Evolutionary conservation across 1,140 invertebrate genomes (phyloP), one percentile per base, ranked within the genome.

Genomic region (Oryzaephilus surinamensis): DNA sequence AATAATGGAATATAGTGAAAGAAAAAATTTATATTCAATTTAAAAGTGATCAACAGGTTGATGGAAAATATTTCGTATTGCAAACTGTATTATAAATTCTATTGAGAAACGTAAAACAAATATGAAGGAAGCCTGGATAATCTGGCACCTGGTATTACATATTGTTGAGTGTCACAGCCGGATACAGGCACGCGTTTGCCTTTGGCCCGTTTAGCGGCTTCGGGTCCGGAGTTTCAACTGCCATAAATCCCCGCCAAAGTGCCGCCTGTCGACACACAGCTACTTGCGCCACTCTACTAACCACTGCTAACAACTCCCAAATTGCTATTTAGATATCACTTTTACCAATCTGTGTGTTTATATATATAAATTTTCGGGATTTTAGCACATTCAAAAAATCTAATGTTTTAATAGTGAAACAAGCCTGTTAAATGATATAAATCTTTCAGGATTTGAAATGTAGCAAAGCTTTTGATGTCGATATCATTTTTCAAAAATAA

Each of bases 261-360:
- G 42, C 39, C 48, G 48, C 48, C n/a, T 48, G 50, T 54, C 54
- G 52, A 46, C 53, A 24, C 23, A 40, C 38, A 46, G 44, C 50
- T 40, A 50, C 46, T 48, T 46, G 50, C 47, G 35, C 52, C 46
- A 50, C 54, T 55, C 50, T 48, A 56, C 55, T 58, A 58, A 58
- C 55, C 55, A 54, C 54, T 51, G 49, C 55, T 58, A 56, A 58
- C 52, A 58, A 58, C 55, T 55, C 54, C 50, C 52, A 58, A 58
- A 58, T 58, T 58, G 54, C 54, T 49, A 51, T 51, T 54, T 54
- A 54, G 50, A 52, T 54, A 51, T 51, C 46, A 41, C n/a, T n/a
- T n/a, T n/a, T n/a, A n/a, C n/a, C n/a, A n/a, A n/a, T n/a, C n/a
- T n/a, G n/a, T n/a, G n/a, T n/a, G n/a, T n/a, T n/a, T n/a, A n/a